Evolutionary conservation across 2,797 vertebrate species (phyloP).

Genomic region (Ciconia nigra): DNA sequence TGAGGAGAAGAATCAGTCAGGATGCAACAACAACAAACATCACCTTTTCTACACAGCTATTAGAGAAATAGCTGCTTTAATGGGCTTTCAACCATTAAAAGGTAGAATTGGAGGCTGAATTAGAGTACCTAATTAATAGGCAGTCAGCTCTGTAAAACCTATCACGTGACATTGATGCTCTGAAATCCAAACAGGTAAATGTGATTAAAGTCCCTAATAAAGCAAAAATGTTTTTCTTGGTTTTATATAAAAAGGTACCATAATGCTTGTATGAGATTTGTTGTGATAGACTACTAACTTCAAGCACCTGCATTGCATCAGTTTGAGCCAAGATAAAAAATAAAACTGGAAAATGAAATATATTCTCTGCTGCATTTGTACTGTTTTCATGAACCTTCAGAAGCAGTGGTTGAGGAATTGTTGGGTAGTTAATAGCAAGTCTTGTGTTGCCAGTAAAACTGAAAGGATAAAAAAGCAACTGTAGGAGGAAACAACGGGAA

Average conservation of each 20-base stretch:
- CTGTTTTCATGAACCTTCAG: not conserved
- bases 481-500: not conserved
- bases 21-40: not conserved
- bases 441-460: not conserved
- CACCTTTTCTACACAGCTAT: not conserved
- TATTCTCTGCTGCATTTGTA: not conserved
- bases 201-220: not conserved
- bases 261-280: not conserved
- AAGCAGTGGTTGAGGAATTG: not conserved
- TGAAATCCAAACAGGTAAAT: slow-evolving; percentile 1
- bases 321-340: not conserved
- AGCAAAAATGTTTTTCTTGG: not conserved
- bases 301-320: not conserved
- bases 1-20: not conserved
- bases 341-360: not conserved
- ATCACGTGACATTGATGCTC: not conserved
- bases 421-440: not conserved
- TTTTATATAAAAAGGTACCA: not conserved
- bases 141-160: slow-evolving; percentile 22
- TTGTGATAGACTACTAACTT: not conserved
- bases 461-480: not conserved
- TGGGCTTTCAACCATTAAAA: slow-evolving; percentile 2
- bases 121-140: slow-evolving; percentile 40
- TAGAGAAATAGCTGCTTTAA: slow-evolving; percentile 21
- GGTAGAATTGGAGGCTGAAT: slow-evolving; percentile 7